Base-by-base conservation (phyloP, 2,797 vertebrate species). In the Silurus aristotelis region DNA sequence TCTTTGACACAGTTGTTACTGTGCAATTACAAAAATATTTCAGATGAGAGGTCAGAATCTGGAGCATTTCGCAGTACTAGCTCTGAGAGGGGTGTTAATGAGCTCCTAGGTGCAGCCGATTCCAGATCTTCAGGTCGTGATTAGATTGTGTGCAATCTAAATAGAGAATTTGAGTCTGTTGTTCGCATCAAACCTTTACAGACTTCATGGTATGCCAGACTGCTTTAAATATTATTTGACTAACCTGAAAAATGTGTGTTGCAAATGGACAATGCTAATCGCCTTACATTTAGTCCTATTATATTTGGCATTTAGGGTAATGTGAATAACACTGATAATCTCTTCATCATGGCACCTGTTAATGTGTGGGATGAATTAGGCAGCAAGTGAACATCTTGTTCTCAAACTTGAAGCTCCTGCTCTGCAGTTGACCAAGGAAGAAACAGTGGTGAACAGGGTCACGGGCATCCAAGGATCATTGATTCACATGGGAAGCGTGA, bases 141-240 rank as follows among this genome's bases (percentile, higher is more conserved):
- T 66, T 80, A 43, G 61, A 80, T 66, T 80, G 63, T n/a, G 5
- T 61, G 52, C 61, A 12, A 13, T 66, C 63, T 80, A 80, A 64
- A 43, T 52, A 61, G 2, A 52, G 78, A 1, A 31, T 80, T 66
- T 46, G 19, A 25, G 64, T 17, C 78, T 48, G 60, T n/a, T 80
- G 77, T 63, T 63, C 63, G 76, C 76, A 43, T 61, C 56, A 61
- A 79, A 43, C 58, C 6, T 77, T 27, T 77, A 38, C 25, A 58
- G 25, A 48, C n/a, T 25, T 1, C 25, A 38, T 19, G 38, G 6
- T 79, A 25, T 46, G 14, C 22, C 12, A 19, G 43, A 64, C 61
- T 19, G 22, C 6, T 66, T 80, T 17, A 6, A 25, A 48, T 80
- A 8, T 52, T 63, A 46, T 20, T 79, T 31, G 52, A 75, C 14